Evolutionary conservation across 1,140 invertebrate genomes (phyloP).

Genomic region (Panagrolaimus sp.): DNA sequence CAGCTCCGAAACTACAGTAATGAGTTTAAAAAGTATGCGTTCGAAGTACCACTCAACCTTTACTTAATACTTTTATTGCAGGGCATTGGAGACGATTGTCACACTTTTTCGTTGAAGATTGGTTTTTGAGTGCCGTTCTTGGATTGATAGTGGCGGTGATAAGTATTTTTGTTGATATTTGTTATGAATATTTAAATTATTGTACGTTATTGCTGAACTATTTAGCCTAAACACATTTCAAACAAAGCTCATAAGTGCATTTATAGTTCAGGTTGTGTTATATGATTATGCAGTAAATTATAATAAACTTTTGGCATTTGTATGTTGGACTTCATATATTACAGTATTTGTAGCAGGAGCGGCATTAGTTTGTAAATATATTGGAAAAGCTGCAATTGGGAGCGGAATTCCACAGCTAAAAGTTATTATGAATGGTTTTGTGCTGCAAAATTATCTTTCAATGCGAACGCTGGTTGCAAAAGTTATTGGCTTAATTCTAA

Average conservation of each 20-base stretch:
- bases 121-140: conserved; percentile 52
- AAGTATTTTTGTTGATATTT: conserved; percentile 52
- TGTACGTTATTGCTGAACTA: too few species aligned
- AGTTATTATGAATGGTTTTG: conserved; percentile 89
- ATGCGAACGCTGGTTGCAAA: conserved; percentile 90
- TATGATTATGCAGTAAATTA: conserved; percentile 45
- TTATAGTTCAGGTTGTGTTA: conserved; percentile 50
- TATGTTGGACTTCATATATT: conserved; percentile 46
- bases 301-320: conserved; percentile 40
- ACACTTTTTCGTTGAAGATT: conserved; percentile 57
- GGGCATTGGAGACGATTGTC: conserved; percentile 45
- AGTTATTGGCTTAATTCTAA: conserved; percentile 85
- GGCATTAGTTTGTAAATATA: conserved; percentile 47
- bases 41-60: too few species aligned
- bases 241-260: too few species aligned
- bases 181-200: conserved; percentile 53
- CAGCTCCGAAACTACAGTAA: too few species aligned
- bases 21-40: too few species aligned
- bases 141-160: conserved; percentile 55
- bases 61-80: conserved; percentile 15
- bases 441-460: conserved; percentile 91
- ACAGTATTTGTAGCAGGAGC: conserved; percentile 44
- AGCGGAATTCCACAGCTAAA: conserved; percentile 90
- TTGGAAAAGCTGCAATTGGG: conserved; percentile 55
- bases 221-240: too few species aligned